Base-by-base conservation (phyloP, 2,113 vertebrate genomes). In the Theristicus caerulescens region DNA sequence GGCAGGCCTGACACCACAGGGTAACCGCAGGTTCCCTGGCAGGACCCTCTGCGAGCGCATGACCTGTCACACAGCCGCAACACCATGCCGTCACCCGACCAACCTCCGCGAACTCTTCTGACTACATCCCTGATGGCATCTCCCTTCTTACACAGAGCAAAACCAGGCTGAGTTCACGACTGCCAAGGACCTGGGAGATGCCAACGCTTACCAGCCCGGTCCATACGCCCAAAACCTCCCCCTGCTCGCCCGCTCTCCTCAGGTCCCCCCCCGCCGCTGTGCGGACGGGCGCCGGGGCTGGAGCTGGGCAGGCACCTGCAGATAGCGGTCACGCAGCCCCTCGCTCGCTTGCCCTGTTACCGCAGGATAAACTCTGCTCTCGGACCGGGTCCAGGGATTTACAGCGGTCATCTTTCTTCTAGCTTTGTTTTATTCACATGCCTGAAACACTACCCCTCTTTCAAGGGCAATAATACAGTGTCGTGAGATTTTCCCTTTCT, bases 1-100 rank as follows among this genome's bases (percentile, higher is more conserved):
- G 19, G 46, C 58, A 90, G 47, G 7, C 29, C n/a, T 86, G 93
- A 16, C 70, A 67, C 46, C 74, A 47, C 8, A 2, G 2, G 76
- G 25, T 24, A 71, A 67, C 24, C 5, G 1, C 12, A n/a, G 19
- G 24, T 25, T 24, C 69, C 32, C 73, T 31, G 62, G n/a, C 55
- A 54, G 29, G 34, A 44, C 10, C 12, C 29, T 29, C 46, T 36
- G 24, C 0, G 2, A 55, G 51, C 1, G 7, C 51, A 49, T 10
- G 4, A 14, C 61, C 49, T 54, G 61, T n/a, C 51, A 31, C 65
- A 78, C 0, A 4, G n/a, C 27, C 14, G 1, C 10, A 15, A 16
- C 74, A 52, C 9, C 1, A 0, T 3, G 1, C 42, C 7, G 2
- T 8, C 0, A 0, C 61, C 81, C 25, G 51, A 49, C 27, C 1